Conservation (phyloP, 1,140 invertebrate genomes). For the Calliphora vicina region DNA sequence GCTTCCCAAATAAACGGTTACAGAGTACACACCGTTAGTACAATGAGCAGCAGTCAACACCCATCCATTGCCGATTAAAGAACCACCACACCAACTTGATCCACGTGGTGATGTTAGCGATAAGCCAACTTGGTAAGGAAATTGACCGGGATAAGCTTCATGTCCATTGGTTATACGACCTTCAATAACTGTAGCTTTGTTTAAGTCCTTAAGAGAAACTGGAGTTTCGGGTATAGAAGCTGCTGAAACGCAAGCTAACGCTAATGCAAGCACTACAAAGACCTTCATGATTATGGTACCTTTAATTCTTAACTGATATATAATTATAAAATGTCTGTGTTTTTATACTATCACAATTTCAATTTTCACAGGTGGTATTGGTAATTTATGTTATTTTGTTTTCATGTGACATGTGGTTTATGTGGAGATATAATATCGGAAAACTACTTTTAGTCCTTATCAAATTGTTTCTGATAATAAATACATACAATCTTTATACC, state of each 20-base stretch:
- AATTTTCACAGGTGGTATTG: too few relatives aligned
- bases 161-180: conserved; percentile 24
- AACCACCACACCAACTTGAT: conserved; percentile 65
- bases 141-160: conserved; percentile 47
- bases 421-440: too few relatives aligned
- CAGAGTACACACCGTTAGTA: conserved; percentile 39
- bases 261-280: conserved; percentile 52
- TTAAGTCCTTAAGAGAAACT: conserved; percentile 38
- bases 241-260: conserved; percentile 50
- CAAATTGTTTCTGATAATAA: too few relatives aligned
- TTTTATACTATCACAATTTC: neutral
- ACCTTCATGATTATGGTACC: conserved; percentile 47
- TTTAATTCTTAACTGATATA: neutral
- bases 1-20: too few relatives aligned
- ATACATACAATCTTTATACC: too few relatives aligned
- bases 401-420: too few relatives aligned
- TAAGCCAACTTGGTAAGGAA: conserved; percentile 5
- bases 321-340: neutral
- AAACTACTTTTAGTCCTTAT: too few relatives aligned
- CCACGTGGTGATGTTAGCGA: neutral
- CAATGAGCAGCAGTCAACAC: conserved; percentile 66
- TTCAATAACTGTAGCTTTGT: neutral
- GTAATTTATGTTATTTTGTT: too few relatives aligned
- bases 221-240: conserved; percentile 46
- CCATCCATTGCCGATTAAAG: conserved; percentile 64